These are phyloP conservation scores for Hydrotaea diabolus DNA, from an alignment of 2,888 invertebrate genomes.

Conservation along the genomic window DNA sequence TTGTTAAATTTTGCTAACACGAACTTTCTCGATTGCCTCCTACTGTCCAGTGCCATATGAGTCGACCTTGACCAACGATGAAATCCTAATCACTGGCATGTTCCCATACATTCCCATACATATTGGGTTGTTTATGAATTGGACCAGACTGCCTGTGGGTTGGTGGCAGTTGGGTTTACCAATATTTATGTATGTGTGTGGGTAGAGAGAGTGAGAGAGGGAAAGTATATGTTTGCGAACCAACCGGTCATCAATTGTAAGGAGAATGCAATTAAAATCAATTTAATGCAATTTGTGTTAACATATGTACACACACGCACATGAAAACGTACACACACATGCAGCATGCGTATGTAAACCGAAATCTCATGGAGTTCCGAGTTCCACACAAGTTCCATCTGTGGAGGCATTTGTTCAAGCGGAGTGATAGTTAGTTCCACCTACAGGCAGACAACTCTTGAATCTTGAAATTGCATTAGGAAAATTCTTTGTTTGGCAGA, in stretches of 20 bases:
- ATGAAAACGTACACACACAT: not conserved
- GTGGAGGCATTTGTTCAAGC: no score
- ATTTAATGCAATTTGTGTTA: conserved; percentile 19
- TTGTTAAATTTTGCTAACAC: no score
- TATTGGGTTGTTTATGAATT: not conserved
- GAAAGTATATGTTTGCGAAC: not conserved
- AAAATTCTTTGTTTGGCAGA: not conserved
- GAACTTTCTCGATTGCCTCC: no score
- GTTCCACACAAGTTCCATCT: not conserved
- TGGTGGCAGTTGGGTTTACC: not conserved
- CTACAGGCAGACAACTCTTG: not conserved
- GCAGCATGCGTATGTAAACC: not conserved
- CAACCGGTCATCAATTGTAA: not conserved
- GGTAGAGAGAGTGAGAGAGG: no score
- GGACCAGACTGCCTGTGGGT: not conserved
- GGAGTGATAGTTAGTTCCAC: not conserved
- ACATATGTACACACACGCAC: conserved; percentile 13
- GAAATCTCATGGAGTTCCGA: not conserved
- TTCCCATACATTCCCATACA: no score
- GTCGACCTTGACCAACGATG: no score
- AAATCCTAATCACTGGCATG: no score
- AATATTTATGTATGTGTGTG: not conserved
- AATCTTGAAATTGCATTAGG: not conserved
- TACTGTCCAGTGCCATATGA: no score
- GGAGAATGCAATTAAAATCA: conserved; percentile 32